Conservation (phyloP, 2,113 vertebrate genomes). For the Tetrao urogallus region DNA sequence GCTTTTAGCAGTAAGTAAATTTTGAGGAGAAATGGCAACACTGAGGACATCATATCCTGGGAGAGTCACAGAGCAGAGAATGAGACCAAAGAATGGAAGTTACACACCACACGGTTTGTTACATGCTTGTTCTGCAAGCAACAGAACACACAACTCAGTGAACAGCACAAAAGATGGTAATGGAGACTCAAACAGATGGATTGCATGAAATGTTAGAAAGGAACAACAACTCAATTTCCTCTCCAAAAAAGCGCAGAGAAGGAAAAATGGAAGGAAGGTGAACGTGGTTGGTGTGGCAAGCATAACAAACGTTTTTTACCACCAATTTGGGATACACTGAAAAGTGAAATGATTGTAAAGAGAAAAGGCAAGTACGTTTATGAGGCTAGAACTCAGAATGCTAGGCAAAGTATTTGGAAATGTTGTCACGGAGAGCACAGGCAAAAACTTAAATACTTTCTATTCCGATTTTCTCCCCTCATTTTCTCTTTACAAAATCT, state of each 20-base stretch:
- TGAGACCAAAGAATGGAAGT: neutral
- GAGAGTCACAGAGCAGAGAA: neutral
- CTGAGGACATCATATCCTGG: neutral
- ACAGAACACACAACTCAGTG: neutral
- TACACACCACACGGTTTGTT: neutral
- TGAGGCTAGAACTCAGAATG: neutral
- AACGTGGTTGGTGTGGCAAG: neutral
- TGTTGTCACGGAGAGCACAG: neutral
- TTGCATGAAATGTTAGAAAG: neutral
- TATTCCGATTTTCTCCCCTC: neutral
- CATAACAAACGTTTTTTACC: neutral
- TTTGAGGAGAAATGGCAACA: neutral
- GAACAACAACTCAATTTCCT: neutral
- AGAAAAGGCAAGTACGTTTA: neutral
- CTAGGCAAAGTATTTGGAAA: neutral
- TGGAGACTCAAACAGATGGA: neutral
- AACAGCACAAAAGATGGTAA: neutral
- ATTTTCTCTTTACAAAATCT: neutral
- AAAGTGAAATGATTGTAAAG: neutral
- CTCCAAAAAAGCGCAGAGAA: neutral
- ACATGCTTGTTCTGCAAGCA: conserved; percentile 15
- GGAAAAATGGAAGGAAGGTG: neutral
- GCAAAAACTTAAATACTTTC: neutral
- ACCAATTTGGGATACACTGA: neutral
- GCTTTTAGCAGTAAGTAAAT: neutral